Evolutionary conservation across 2,113 vertebrate species (phyloP).

Genomic region (Actenoides lindsayi): DNA sequence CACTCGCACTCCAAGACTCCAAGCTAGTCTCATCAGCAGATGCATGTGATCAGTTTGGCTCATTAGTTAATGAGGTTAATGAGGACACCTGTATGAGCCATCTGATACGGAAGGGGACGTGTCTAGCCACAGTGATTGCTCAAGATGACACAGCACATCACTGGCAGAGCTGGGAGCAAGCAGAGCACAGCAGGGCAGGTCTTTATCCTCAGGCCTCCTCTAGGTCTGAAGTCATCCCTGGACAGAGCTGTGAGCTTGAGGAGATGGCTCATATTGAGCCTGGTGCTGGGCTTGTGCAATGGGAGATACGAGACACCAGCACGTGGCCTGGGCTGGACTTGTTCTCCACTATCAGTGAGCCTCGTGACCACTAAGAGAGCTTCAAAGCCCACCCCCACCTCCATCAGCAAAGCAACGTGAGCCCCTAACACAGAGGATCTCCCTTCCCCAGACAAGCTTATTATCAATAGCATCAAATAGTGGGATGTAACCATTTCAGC

Average conservation of each 20-base stretch:
- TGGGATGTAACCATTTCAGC: neutral
- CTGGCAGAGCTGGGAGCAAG: neutral
- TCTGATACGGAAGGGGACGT: neutral
- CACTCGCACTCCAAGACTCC: neutral
- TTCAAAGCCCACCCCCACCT: neutral
- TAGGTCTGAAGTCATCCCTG: neutral
- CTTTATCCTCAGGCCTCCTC: neutral
- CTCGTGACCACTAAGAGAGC: neutral
- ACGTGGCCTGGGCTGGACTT: neutral
- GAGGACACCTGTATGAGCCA: neutral
- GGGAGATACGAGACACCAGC: neutral
- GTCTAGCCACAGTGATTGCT: neutral
- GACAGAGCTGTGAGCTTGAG: rapidly evolving
- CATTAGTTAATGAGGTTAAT: constrained; percentile 55
- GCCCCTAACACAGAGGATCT: neutral
- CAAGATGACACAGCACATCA: neutral
- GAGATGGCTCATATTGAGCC: neutral
- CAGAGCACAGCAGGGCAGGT: neutral
- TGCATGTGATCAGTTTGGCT: neutral
- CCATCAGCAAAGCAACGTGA: neutral
- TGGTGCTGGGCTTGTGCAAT: neutral
- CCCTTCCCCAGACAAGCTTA: neutral
- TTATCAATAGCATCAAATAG: neutral
- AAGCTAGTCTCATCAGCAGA: neutral
- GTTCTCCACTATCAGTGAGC: neutral